Conservation (phyloP, 1,140 invertebrate genomes). For the Trichonephila inaurata region DNA sequence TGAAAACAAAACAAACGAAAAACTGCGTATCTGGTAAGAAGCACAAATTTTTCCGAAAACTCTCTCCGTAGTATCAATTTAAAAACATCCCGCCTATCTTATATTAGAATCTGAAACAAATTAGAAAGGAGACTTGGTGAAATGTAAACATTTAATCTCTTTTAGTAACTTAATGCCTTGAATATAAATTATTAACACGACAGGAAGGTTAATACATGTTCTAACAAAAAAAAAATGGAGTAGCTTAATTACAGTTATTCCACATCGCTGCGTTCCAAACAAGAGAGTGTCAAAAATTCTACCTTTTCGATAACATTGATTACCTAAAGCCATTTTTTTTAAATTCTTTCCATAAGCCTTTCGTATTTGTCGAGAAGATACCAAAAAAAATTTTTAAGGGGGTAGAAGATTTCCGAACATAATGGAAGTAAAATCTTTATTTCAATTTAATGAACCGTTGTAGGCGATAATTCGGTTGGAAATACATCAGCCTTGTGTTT, state of each 20-base stretch:
- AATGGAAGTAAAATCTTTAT: slow-evolving; percentile 27
- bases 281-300: slow-evolving; percentile 13
- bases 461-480: slow-evolving; percentile 27
- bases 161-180: slow-evolving; percentile 47
- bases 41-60: neutral
- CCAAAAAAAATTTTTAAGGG: neutral
- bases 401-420: neutral
- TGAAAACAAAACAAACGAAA: neutral
- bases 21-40: neutral
- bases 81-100: slow-evolving; percentile 5
- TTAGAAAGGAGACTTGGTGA: neutral
- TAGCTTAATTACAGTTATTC: slow-evolving; percentile 37
- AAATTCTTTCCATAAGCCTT: neutral
- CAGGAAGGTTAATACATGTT: neutral
- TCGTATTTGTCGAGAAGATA: neutral
- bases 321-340: slow-evolving; percentile 10
- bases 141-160: slow-evolving; percentile 53
- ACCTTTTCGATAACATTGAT: slow-evolving; percentile 35
- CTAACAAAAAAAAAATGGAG: neutral
- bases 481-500: neutral
- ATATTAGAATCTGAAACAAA: slow-evolving; percentile 20
- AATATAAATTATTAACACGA: slow-evolving; percentile 38
- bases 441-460: slow-evolving; percentile 44
- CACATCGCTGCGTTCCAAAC: neutral
- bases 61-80: neutral